These are phyloP conservation scores for Bellardia pandia DNA, from an alignment of 2,888 invertebrate species.

Conservation along the genomic window DNA sequence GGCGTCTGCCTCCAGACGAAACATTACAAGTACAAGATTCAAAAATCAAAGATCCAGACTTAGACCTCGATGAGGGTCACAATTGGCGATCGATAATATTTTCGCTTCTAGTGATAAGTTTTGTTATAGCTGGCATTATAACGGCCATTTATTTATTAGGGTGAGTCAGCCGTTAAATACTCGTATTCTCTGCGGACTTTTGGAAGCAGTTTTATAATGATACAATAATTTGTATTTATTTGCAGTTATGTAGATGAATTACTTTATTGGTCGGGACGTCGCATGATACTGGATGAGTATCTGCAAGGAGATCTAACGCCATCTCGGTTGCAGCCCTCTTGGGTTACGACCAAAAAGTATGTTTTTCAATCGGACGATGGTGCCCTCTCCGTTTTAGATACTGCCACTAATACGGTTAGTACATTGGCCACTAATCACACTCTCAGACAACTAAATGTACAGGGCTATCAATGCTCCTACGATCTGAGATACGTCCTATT, in stretches of 20 bases:
- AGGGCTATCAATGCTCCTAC: conserved; percentile 93
- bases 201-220: neutral
- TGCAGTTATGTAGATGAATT: conserved; percentile 93
- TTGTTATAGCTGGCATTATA: conserved; percentile 94
- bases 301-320: conserved; percentile 91
- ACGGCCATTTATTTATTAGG: conserved; percentile 95
- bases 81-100: conserved; percentile 95
- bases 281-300: conserved; percentile 94
- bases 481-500: conserved; percentile 94
- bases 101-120: conserved; percentile 93
- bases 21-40: conserved; percentile 95
- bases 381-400: conserved; percentile 91
- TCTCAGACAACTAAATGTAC: conserved; percentile 93
- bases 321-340: conserved; percentile 90
- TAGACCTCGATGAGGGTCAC: conserved; percentile 92
- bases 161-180: conserved; percentile 83
- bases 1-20: conserved; percentile 96
- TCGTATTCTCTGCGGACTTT: neutral
- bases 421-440: conserved; percentile 94
- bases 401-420: conserved; percentile 90
- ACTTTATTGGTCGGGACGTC: conserved; percentile 94
- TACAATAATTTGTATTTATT: neutral
- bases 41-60: conserved; percentile 92
- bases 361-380: conserved; percentile 95
- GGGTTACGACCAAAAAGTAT: conserved; percentile 92